A percentile compares a stretch with the other conserved stretches of the same genome.
Conservation (phyloP, 1,140 invertebrate species). For the Pseudoatta argentina region DNA sequence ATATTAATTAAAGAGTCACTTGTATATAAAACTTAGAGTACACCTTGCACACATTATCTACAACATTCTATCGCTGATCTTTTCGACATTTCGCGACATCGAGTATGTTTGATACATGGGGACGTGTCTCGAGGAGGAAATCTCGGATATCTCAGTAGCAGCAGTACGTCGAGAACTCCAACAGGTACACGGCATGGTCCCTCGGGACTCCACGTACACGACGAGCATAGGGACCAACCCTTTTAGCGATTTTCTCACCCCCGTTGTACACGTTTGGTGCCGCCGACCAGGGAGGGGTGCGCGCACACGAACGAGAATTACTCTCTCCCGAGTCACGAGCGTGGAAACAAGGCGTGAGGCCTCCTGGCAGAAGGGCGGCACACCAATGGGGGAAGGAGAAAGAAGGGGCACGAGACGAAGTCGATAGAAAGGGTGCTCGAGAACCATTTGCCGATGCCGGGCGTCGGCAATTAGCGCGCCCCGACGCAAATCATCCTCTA, state of each 20-base stretch:
- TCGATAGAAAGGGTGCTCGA: slow-evolving; percentile 28
- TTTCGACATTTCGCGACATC: slow-evolving; percentile 11
- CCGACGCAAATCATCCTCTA: slow-evolving; percentile 68
- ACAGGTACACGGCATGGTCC: slow-evolving; percentile 62
- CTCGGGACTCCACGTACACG: slow-evolving; percentile 35
- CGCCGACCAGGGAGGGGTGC: not conserved
- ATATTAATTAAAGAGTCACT: not conserved
- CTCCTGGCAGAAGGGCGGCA: slow-evolving; percentile 37
- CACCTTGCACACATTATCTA: too few relatives aligned
- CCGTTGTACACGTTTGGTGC: slow-evolving; percentile 18
- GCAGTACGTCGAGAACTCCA: slow-evolving; percentile 42
- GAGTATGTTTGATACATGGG: slow-evolving; percentile 28
- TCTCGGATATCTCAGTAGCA: slow-evolving; percentile 16
- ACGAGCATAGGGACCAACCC: slow-evolving; percentile 54
- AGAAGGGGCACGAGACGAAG: slow-evolving; percentile 1
- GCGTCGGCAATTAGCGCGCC: slow-evolving; percentile 67
- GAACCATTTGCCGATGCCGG: slow-evolving; percentile 33
- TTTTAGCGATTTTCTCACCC: slow-evolving; percentile 63
- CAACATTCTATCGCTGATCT: not conserved
- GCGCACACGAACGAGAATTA: slow-evolving; percentile 51
- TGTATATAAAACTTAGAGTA: not conserved
- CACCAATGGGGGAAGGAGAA: not conserved
- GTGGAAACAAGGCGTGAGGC: slow-evolving; percentile 61
- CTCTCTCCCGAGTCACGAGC: slow-evolving; percentile 60
- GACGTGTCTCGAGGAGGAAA: slow-evolving; percentile 33